Percentiles rank a stretch among this genome's conserved stretches.
Conservation (phyloP, 2,797 vertebrate genomes). For the Oophaga sylvatica region DNA sequence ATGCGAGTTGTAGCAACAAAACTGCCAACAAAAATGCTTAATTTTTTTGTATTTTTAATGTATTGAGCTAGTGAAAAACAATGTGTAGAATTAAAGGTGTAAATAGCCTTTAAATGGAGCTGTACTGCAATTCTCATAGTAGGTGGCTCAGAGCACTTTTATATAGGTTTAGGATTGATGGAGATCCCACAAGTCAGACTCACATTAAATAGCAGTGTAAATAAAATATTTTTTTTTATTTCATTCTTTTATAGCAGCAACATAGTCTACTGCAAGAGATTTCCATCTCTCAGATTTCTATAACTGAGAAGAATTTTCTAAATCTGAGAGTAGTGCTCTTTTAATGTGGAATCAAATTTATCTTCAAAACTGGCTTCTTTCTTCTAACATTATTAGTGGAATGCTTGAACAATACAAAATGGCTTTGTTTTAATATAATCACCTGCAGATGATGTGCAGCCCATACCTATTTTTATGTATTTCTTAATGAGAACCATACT, state of each 20-base stretch:
- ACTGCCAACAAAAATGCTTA: too few species aligned
- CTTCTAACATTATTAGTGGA: not conserved
- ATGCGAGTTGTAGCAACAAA: too few species aligned
- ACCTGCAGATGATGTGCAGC: constrained; percentile 12
- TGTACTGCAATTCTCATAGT: too few species aligned
- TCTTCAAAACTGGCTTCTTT: not conserved
- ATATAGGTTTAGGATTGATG: too few species aligned
- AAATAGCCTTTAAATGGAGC: too few species aligned
- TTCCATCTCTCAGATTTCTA: not conserved
- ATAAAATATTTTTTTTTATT: not conserved
- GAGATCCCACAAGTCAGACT: too few species aligned
- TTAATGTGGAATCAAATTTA: not conserved
- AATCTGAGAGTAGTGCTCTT: not conserved
- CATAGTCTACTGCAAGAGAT: not conserved
- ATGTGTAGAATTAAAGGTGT: too few species aligned
- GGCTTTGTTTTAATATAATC: constrained; percentile 6
- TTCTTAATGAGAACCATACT: constrained; percentile 62
- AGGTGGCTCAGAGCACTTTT: too few species aligned
- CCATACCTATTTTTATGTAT: constrained; percentile 42
- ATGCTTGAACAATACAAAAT: constrained; percentile 2
- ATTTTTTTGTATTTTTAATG: too few species aligned
- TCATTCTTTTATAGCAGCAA: not conserved
- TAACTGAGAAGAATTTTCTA: not conserved
- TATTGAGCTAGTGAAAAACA: too few species aligned
- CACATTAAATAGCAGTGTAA: too few species aligned